Conservation (phyloP, 2,888 invertebrate genomes). For the Drosophila anomalata region DNA sequence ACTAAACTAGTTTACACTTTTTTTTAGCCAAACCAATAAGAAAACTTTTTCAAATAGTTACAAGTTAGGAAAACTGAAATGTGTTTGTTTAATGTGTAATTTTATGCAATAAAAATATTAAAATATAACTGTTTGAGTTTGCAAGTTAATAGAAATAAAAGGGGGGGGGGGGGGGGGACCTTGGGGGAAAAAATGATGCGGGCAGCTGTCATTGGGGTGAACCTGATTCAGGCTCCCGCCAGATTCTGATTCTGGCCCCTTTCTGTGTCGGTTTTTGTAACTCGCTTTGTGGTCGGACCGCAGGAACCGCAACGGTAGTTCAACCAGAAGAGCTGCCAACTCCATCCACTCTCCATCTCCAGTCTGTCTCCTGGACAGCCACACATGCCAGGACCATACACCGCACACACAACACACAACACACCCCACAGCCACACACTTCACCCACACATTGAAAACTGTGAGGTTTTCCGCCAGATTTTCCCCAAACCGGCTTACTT, state of each 20-base stretch:
- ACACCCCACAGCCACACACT: not conserved
- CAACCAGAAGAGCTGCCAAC: slow-evolving; percentile 42
- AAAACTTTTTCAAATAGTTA: too few species aligned
- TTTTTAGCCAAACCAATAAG: too few species aligned
- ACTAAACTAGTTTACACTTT: too few species aligned
- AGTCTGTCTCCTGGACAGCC: not conserved
- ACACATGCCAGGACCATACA: not conserved
- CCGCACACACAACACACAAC: not conserved
- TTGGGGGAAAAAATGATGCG: slow-evolving; percentile 36
- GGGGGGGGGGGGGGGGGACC: not conserved
- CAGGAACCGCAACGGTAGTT: slow-evolving; percentile 47
- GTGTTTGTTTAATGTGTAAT: too few species aligned
- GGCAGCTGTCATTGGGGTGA: slow-evolving; percentile 29
- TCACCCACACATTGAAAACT: not conserved
- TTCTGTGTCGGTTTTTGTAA: slow-evolving; percentile 23
- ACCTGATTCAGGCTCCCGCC: not conserved
- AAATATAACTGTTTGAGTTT: too few species aligned
- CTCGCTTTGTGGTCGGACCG: slow-evolving; percentile 45
- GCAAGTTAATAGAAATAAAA: slow-evolving; percentile 9
- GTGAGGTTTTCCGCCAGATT: not conserved
- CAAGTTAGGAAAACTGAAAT: too few species aligned
- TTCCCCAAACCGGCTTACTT: slow-evolving; percentile 1
- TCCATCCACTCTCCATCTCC: slow-evolving; percentile 1
- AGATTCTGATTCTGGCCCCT: slow-evolving; percentile 7
- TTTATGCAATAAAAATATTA: too few species aligned